A percentile compares a stretch with the other conserved stretches of the same genome.
These are phyloP conservation scores for Melanogrammus aeglefinus DNA, from an alignment of 2,797 vertebrate genomes.

Conservation along the genomic window DNA sequence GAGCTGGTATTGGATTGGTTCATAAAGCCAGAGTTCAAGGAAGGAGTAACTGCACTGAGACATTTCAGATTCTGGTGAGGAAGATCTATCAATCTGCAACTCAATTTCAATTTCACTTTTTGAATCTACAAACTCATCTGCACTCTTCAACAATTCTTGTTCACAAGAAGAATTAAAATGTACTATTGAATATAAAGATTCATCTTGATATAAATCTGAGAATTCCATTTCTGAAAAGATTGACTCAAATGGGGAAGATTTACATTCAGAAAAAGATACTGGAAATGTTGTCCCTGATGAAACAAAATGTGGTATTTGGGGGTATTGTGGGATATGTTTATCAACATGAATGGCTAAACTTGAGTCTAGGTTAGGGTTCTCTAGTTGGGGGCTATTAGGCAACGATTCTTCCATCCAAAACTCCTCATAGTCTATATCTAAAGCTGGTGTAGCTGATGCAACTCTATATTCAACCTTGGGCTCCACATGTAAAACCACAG, in stretches of 20 bases:
- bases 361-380: slow-evolving; percentile 7
- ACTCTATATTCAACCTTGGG: neutral
- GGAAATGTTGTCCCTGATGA: slow-evolving; percentile 5
- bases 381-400: neutral
- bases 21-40: slow-evolving; percentile 61
- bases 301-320: neutral
- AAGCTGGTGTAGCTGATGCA: neutral
- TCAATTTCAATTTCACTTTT: slow-evolving; percentile 9
- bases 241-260: slow-evolving; percentile 5
- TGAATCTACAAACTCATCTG: neutral
- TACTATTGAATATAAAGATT: neutral
- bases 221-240: slow-evolving; percentile 15
- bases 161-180: slow-evolving; percentile 2
- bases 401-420: neutral
- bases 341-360: slow-evolving; percentile 4
- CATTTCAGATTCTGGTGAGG: slow-evolving; percentile 57
- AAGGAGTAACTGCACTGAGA: slow-evolving; percentile 70
- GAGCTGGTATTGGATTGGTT: slow-evolving; percentile 51
- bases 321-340: slow-evolving; percentile 8
- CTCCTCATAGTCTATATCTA: neutral
- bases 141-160: neutral
- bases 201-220: slow-evolving; percentile 7
- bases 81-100: slow-evolving; percentile 32
- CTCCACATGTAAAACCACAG: neutral
- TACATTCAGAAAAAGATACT: neutral